Evolutionary conservation across 2,888 invertebrate species (phyloP).

Genomic region (Rhagonycha lutea): DNA sequence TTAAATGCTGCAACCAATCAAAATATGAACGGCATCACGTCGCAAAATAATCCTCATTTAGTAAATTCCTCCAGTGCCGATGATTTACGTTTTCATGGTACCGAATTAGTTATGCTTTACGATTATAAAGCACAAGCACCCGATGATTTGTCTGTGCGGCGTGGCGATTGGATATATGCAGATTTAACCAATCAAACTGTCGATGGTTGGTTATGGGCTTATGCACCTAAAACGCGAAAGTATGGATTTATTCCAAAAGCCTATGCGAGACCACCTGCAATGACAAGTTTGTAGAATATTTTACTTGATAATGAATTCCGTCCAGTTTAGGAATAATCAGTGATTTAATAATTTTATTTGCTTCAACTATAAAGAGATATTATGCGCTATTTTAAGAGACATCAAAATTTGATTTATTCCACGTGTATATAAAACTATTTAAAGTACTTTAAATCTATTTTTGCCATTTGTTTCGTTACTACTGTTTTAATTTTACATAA

Average conservation of each 20-base stretch:
- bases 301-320: background rate
- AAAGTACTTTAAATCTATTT: background rate
- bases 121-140: conserved; percentile 96
- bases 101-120: conserved; percentile 91
- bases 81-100: conserved; percentile 82
- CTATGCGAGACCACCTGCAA: conserved; percentile 89
- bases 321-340: background rate
- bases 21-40: conserved; percentile 42
- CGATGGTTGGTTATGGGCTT: conserved; percentile 94
- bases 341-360: background rate
- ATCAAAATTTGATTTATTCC: background rate
- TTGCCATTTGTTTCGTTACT: background rate
- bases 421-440: background rate
- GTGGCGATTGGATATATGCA: conserved; percentile 95
- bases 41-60: conserved; percentile 45
- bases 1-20: conserved; percentile 53
- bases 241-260: conserved; percentile 96
- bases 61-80: conserved; percentile 53
- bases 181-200: conserved; percentile 92
- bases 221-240: conserved; percentile 88
- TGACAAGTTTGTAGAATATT: conserved; percentile 75
- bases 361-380: background rate
- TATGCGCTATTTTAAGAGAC: background rate
- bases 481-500: background rate
- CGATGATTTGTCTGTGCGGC: conserved; percentile 85